Evolutionary conservation across 2,888 invertebrate species (phyloP).

Genomic region (Masnerella sp.): DNA sequence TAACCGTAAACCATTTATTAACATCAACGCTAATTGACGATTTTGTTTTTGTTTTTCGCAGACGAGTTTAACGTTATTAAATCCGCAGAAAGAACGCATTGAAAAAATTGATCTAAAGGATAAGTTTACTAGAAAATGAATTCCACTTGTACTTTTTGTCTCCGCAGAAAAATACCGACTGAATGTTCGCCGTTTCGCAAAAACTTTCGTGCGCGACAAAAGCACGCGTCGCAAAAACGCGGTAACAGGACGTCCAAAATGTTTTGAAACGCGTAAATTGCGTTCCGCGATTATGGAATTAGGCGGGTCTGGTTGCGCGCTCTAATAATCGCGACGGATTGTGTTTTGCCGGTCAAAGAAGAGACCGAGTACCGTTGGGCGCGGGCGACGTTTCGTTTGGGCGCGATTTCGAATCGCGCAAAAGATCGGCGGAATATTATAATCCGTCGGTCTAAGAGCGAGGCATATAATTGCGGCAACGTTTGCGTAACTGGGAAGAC

Average conservation of each 20-base stretch:
- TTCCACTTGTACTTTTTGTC: neutral
- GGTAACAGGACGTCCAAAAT: constrained; percentile 19
- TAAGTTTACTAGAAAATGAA: neutral
- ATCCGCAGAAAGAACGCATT: neutral
- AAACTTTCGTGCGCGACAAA: constrained; percentile 6
- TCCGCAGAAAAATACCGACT: neutral
- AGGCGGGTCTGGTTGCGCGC: constrained; percentile 20
- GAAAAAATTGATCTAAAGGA: too few species aligned
- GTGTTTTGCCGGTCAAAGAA: constrained; percentile 11
- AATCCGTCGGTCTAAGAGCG: constrained; percentile 28
- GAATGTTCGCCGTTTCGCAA: constrained; percentile 25
- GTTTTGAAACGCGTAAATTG: neutral
- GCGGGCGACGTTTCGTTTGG: constrained; percentile 28
- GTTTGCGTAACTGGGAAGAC: constrained; percentile 67
- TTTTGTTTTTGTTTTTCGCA: neutral
- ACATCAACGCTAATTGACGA: constrained; percentile 9
- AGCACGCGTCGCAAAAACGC: constrained; percentile 25
- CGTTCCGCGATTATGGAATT: neutral
- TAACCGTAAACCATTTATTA: neutral
- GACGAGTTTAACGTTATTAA: neutral
- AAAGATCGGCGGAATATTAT: constrained; percentile 40
- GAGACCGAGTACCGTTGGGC: constrained; percentile 45
- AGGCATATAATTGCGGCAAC: constrained; percentile 49
- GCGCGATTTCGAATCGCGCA: constrained; percentile 24
- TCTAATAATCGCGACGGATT: constrained; percentile 27